Evolutionary conservation across 2,888 invertebrate species (phyloP).

Genomic region (Cylloceria caligata): DNA sequence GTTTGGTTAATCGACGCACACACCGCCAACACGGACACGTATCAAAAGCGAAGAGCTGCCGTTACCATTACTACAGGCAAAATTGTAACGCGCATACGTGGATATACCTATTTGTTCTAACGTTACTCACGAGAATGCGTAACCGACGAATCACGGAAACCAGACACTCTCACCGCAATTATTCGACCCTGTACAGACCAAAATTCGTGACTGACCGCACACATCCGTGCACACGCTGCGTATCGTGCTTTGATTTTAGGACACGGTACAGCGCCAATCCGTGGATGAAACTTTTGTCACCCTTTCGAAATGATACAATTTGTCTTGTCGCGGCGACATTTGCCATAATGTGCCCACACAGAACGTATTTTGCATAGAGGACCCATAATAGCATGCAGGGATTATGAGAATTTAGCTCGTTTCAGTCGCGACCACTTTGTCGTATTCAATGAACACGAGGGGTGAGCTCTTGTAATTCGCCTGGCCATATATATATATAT

Average conservation of each 20-base stretch:
- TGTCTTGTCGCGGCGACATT: slow-evolving; percentile 8
- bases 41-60: slow-evolving; percentile 25
- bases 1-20: slow-evolving; percentile 76
- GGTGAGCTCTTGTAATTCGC: slow-evolving; percentile 20
- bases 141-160: slow-evolving; percentile 45
- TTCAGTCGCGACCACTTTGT: slow-evolving; percentile 46
- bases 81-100: slow-evolving; percentile 32
- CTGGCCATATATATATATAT: neutral
- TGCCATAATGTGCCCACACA: neutral
- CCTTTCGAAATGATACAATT: slow-evolving; percentile 12
- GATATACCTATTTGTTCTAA: slow-evolving; percentile 34
- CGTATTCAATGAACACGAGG: slow-evolving; percentile 18
- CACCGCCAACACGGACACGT: slow-evolving; percentile 12
- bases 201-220: slow-evolving; percentile 31
- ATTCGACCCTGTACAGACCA: slow-evolving; percentile 38
- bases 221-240: neutral
- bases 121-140: slow-evolving; percentile 45
- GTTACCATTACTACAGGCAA: slow-evolving; percentile 5
- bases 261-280: neutral
- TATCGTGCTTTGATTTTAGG: slow-evolving; percentile 1
- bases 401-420: slow-evolving; percentile 56
- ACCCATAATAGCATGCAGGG: neutral
- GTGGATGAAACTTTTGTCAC: too few species aligned
- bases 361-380: neutral
- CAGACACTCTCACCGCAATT: slow-evolving; percentile 46